Evolutionary conservation across 2,888 invertebrate species (phyloP).

Genomic region (Microchrysa polita): DNA sequence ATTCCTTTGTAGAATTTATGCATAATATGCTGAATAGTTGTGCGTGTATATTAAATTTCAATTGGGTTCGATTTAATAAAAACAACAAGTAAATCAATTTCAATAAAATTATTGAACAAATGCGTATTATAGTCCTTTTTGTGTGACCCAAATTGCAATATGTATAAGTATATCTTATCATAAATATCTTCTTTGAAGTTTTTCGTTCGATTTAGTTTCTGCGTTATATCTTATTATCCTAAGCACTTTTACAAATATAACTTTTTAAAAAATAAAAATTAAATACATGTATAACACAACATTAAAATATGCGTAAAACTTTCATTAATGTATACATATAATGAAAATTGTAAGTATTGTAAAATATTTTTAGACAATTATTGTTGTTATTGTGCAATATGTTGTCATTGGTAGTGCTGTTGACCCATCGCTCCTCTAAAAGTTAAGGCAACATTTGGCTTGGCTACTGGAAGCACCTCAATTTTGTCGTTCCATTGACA

Average conservation of each 20-base stretch:
- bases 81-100: no score
- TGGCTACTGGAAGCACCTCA: conserved; percentile 20
- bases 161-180: neutral
- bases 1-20: neutral
- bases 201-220: neutral
- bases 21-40: no score
- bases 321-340: neutral
- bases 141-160: neutral
- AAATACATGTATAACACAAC: conserved; percentile 39
- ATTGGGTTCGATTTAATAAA: neutral
- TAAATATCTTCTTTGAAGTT: conserved; percentile 3
- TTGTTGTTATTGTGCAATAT: neutral
- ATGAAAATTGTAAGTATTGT: neutral
- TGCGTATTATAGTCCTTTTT: neutral
- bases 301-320: conserved; percentile 21
- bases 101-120: no score
- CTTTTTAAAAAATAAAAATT: conserved; percentile 9
- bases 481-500: neutral
- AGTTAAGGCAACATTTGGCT: conserved; percentile 32
- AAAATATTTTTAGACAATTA: neutral
- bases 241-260: conserved; percentile 13
- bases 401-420: conserved; percentile 4
- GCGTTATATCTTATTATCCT: neutral
- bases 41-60: neutral
- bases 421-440: neutral